Conservation (phyloP, 2,888 invertebrate genomes). For the Rhopalosiphum nymphaeae region DNA sequence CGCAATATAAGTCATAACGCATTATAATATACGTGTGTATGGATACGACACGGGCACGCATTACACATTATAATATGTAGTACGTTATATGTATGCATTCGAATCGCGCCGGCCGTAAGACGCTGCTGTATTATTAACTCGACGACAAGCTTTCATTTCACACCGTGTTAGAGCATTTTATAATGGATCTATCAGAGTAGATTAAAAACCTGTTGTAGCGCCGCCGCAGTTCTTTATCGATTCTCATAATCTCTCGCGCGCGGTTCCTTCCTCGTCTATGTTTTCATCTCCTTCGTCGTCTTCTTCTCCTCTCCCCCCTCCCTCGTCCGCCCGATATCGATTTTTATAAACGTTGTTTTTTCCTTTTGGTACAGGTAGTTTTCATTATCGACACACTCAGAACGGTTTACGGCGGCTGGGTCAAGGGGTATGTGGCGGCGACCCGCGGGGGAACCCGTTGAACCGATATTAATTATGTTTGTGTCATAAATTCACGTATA, state of each 20-base stretch:
- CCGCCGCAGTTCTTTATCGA: constrained; percentile 54
- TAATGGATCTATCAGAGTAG: constrained; percentile 64
- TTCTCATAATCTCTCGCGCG: constrained; percentile 30
- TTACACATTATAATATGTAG: not conserved
- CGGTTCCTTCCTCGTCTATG: not conserved
- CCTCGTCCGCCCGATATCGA: not conserved
- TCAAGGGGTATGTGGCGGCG: not conserved
- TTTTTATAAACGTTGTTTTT: not conserved
- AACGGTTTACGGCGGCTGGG: not conserved
- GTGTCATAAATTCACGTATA: constrained; percentile 36
- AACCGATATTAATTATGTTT: constrained; percentile 41
- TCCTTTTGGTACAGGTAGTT: not conserved
- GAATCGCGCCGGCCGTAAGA: constrained; percentile 41
- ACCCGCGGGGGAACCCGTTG: constrained; percentile 30
- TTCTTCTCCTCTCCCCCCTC: not conserved
- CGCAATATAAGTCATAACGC: not conserved
- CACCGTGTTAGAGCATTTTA: constrained; percentile 50
- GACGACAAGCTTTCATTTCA: constrained; percentile 65
- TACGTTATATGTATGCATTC: not conserved
- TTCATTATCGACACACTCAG: constrained; percentile 41
- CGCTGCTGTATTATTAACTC: constrained; percentile 59
- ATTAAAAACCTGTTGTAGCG: constrained; percentile 62
- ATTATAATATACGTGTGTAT: not conserved
- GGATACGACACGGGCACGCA: not conserved
- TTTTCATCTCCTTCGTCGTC: not conserved